A percentile compares a stretch with the other conserved stretches of the same genome.
Evolutionary conservation across 2,888 invertebrate genomes (phyloP).

Genomic region (Euplexia lucipara): DNA sequence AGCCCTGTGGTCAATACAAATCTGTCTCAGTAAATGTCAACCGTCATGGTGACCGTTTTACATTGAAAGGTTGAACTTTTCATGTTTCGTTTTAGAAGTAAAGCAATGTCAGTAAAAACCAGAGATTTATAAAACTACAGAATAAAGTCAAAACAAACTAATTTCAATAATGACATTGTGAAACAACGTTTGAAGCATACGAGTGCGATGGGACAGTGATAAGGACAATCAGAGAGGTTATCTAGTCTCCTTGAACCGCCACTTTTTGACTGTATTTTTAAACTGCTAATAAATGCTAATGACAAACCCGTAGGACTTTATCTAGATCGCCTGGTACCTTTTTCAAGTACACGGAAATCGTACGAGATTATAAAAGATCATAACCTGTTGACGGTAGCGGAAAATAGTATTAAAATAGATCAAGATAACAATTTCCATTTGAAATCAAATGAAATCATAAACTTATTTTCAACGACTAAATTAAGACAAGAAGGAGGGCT

Average conservation of each 20-base stretch:
- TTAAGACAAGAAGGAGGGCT: slow-evolving; percentile 36
- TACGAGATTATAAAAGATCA: slow-evolving; percentile 40
- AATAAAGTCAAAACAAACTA: slow-evolving; percentile 64
- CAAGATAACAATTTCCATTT: slow-evolving; percentile 43
- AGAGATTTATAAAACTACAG: slow-evolving; percentile 39
- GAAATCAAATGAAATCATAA: slow-evolving; percentile 49
- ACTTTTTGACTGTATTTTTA: slow-evolving; percentile 81
- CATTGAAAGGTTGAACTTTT: slow-evolving; percentile 53
- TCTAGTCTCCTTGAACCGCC: slow-evolving; percentile 85
- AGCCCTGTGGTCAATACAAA: slow-evolving; percentile 63
- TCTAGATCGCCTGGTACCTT: slow-evolving; percentile 69
- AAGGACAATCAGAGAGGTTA: slow-evolving; percentile 87
- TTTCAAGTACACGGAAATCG: slow-evolving; percentile 60
- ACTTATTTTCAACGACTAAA: slow-evolving; percentile 35
- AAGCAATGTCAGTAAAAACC: slow-evolving; percentile 17
- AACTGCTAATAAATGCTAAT: slow-evolving; percentile 80
- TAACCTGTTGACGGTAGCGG: slow-evolving; percentile 36
- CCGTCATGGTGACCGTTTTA: slow-evolving; percentile 61
- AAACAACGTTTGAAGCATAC: slow-evolving; percentile 75
- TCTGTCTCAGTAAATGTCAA: slow-evolving; percentile 66
- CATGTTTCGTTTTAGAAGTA: slow-evolving; percentile 54
- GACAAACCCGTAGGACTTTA: slow-evolving; percentile 75
- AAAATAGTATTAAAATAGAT: slow-evolving; percentile 43
- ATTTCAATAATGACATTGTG: slow-evolving; percentile 76
- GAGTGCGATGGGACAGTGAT: slow-evolving; percentile 78